Base-by-base conservation (phyloP, 2,888 invertebrate genomes). In the Loripinus fragilis region DNA sequence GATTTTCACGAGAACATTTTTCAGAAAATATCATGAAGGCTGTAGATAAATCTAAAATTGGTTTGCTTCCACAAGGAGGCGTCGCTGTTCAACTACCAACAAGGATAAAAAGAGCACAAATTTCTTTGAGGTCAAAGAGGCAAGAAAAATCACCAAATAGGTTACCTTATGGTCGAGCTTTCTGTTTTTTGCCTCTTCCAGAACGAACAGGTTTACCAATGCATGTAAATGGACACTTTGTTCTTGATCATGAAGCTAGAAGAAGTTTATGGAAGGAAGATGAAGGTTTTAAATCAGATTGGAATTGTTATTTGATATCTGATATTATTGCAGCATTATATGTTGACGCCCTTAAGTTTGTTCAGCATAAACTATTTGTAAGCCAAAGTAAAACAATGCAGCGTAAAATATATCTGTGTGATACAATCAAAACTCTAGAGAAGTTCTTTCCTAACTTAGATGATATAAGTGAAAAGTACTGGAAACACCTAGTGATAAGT, bases 161-260 rank as follows among this genome's bases (percentile, higher is more conserved):
- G 7, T 2, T 12, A 67, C 28, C 25, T 1, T 3, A 12, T 8
- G 66, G 71, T 2, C 71, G 74, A 38, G 28, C 74, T 17, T 90
- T 85, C 76, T 88, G 87, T 38, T 89, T 85, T 65, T 78, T 88
- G 8, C 93, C 93, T 1, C 81, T 93, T 12, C 91, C 92, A 35
- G 83, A 90, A 5, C 73, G 69, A 35, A 88, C 87, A 28, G 82
- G 83, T 8, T 83, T 93, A 17, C 90, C 91, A 12, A 85, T 92
- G 28, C 91, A 92, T 74, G 75, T 87, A 8, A 90, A 91, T 81
- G 91, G 88, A 0, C 88, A 91, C 68, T 91, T 91, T 85, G 86
- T 85, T 8, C 80, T 91, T 3, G 89, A 89, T 66, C 88, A 89
- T 69, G 88, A 89, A 75, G 77, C 89, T 0, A 81, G 90, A 70